Evolutionary conservation across 1,140 invertebrate genomes (phyloP), one percentile per base, ranked within the genome.

Genomic region (Drosophila insularis): DNA sequence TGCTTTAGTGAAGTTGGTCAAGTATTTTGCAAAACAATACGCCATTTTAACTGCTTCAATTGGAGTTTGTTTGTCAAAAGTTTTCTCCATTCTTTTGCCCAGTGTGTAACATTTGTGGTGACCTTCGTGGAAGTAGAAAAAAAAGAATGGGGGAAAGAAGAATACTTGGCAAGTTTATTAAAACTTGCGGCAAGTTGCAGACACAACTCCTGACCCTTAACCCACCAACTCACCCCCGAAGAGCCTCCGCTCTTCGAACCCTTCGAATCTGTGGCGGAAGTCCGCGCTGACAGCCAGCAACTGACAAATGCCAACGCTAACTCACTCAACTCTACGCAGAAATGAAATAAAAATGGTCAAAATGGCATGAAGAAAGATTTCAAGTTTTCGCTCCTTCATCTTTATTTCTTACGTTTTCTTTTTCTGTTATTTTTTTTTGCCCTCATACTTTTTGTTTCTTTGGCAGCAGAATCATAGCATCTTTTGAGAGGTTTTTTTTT

Each of bases 281-380:
- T 81, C 27, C 53, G 65, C 79, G 66, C 78, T 86, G 81, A 79
- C 81, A 87, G 79, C 68, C 71, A 81, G 60, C 82, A 76, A 86
- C 81, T 86, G 81, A 87, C 82, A 86, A 86, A 87, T 86, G 81
- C 74, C 82, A 87, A 73, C 78, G 79, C 79, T 86, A 86, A 86
- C 81, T 86, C 81, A 86, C 78, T 87, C 81, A 86, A 75, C 82
- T 81, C 71, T 53, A 60, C 74, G 78, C 74, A 71, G 19, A 78
- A 68, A 74, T 78, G 43, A 78, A 78, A 86, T 78, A 87, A 86
- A 86, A 75, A 84, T 71, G 31, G 62, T 68, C 14, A 62, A 68
- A 74, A 80, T 60, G 68, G 64, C 55, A 71, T 59, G 66, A 76
- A 76, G 62, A 81, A 71, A 71, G 73, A 76, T 76, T 76, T 76